Percentiles rank a stretch among this genome's conserved stretches.
These are phyloP conservation scores for Drosophila robusta DNA, from an alignment of 2,888 invertebrate genomes.

Conservation along the genomic window DNA sequence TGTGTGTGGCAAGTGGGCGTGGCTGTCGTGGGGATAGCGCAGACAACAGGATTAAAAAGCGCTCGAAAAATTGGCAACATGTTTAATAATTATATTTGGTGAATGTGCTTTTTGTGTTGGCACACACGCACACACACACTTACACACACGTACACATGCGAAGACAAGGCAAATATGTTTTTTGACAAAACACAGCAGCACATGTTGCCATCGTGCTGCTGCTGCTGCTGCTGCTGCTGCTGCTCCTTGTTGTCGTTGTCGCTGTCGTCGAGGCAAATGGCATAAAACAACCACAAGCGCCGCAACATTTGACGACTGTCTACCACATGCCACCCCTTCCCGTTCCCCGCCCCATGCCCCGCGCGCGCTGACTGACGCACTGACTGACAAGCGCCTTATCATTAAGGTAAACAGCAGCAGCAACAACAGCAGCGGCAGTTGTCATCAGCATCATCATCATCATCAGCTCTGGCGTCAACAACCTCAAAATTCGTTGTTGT, in stretches of 20 bases:
- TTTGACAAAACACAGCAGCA: constrained; percentile 76
- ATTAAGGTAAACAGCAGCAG: constrained; percentile 76
- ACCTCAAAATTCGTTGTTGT: constrained; percentile 64
- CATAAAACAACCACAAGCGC: constrained; percentile 77
- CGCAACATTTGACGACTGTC: constrained; percentile 76
- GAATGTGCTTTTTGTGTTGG: constrained; percentile 71
- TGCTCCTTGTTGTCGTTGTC: constrained; percentile 8
- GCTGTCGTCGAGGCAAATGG: constrained; percentile 58
- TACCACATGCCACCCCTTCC: constrained; percentile 38
- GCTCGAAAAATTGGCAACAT: constrained; percentile 80
- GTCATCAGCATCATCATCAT: constrained; percentile 64
- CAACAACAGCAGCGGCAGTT: constrained; percentile 50
- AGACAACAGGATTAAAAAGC: constrained; percentile 80
- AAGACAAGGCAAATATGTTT: constrained; percentile 77
- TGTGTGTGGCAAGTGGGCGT: constrained; percentile 26
- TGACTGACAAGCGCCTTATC: constrained; percentile 82
- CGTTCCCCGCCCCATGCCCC: background rate
- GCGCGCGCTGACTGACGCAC: constrained; percentile 36
- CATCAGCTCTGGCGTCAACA: constrained; percentile 69
- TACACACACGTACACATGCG: constrained; percentile 14
- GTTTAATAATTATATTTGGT: constrained; percentile 80
- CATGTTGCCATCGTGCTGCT: constrained; percentile 63
- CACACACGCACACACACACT: constrained; percentile 35
- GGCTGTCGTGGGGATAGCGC: constrained; percentile 55
- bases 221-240: constrained; percentile 17